phyloP scores from a whole-genome alignment of 2,797 vertebrate species.

The Acanthurus lineatus region DNA sequence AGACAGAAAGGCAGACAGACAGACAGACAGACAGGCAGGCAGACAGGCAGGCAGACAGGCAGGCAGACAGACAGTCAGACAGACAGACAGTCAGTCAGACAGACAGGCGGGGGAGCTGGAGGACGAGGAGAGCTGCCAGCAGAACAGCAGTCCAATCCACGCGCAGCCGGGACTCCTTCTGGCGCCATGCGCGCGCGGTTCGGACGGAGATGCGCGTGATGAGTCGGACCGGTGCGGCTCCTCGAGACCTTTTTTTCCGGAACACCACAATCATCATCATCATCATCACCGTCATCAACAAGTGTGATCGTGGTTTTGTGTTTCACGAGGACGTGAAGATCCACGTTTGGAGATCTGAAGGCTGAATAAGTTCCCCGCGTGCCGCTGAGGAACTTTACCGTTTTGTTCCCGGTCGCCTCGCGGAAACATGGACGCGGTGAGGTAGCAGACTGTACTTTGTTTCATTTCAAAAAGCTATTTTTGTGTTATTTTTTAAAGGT shows the following conservation, averaged over 20 bases:
- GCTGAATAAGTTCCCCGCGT: conserved; percentile 17
- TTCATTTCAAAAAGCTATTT: background rate
- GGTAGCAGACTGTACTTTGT: background rate
- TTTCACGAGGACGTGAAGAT: background rate
- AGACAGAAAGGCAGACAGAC: background rate
- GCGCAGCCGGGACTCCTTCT: conserved; percentile 56
- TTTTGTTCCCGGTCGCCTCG: background rate
- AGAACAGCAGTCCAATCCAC: conserved; percentile 34
- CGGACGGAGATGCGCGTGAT: conserved; percentile 21
- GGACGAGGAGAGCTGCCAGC: conserved; percentile 35
- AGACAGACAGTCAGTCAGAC: background rate
- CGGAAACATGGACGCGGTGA: background rate
- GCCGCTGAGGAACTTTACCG: conserved; percentile 49
- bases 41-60: conserved; percentile 2
- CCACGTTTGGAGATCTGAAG: background rate
- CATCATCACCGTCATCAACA: conserved; percentile 5
- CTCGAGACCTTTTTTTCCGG: conserved; percentile 1
- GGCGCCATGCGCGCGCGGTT: conserved; percentile 35
- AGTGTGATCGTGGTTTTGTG: background rate
- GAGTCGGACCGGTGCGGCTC: conserved; percentile 18
- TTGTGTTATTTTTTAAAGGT: background rate
- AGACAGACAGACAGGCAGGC: background rate
- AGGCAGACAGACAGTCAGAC: background rate
- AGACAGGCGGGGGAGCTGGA: background rate
- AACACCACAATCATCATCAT: background rate